Evolutionary conservation across 2,797 vertebrate species (phyloP).

Genomic region (Poecilia picta): DNA sequence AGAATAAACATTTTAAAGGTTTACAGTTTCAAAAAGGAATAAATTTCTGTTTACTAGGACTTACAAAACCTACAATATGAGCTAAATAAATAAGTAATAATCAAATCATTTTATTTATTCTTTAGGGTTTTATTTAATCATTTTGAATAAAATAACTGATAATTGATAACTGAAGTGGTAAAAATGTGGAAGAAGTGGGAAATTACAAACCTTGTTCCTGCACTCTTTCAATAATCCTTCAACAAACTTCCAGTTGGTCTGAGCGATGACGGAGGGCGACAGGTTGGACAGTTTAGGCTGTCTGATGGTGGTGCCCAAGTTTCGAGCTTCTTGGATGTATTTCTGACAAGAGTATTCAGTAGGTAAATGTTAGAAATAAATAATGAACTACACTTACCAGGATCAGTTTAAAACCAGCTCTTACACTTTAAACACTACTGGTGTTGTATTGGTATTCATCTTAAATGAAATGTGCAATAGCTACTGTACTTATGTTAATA

Average conservation of each 20-base stretch:
- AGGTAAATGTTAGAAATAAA: constrained; percentile 9
- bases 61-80: neutral
- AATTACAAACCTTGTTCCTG: constrained; percentile 90
- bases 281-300: constrained; percentile 98
- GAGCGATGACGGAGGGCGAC: constrained; percentile 97
- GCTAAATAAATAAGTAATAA: neutral
- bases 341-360: constrained; percentile 81
- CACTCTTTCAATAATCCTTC: constrained; percentile 97
- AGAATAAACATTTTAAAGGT: neutral
- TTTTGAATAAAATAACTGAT: neutral
- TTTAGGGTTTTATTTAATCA: neutral
- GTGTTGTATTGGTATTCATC: neutral
- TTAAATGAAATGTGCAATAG: neutral
- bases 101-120: neutral
- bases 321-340: constrained; percentile 98
- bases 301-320: constrained; percentile 93
- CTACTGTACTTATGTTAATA: neutral
- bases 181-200: neutral
- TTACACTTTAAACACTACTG: neutral
- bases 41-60: neutral
- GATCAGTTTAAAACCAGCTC: neutral
- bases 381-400: neutral
- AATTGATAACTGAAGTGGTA: neutral
- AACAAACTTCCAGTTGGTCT: constrained; percentile 99
- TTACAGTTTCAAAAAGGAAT: neutral